Conservation (phyloP, 2,113 vertebrate species). For the Megaceryle torquata region DNA sequence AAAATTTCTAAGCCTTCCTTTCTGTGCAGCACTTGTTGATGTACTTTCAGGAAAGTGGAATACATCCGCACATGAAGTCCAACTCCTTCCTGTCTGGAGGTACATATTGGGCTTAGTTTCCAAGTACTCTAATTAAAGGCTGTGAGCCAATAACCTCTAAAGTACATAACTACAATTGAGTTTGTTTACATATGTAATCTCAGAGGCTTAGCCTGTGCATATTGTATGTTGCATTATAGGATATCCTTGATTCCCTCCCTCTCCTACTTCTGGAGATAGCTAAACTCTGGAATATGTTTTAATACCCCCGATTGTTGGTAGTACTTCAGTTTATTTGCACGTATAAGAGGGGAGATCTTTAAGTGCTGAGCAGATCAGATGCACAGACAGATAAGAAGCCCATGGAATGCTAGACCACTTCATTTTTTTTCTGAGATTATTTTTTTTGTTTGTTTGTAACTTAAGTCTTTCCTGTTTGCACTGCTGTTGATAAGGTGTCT, state of each 20-base stretch:
- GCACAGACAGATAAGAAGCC: background rate
- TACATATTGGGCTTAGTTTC: conserved; percentile 11
- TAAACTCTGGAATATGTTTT: background rate
- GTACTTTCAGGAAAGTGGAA: conserved; percentile 18
- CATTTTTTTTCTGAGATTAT: background rate
- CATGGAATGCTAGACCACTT: background rate
- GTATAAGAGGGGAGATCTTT: background rate
- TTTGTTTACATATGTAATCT: conserved; percentile 46
- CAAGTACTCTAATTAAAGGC: conserved; percentile 8
- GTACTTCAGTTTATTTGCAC: background rate
- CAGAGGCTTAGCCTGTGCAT: conserved; percentile 1
- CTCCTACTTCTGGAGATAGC: background rate
- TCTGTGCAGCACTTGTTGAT: conserved; percentile 11
- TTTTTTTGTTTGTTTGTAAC: background rate
- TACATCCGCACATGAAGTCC: background rate
- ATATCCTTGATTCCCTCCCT: conserved; percentile 22
- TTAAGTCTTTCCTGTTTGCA: background rate
- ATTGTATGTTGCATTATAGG: background rate
- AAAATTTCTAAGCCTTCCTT: conserved; percentile 19
- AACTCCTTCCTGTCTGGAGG: conserved; percentile 38
- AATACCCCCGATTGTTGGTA: background rate
- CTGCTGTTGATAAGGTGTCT: background rate
- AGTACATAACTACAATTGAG: conserved; percentile 14
- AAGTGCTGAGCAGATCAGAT: background rate
- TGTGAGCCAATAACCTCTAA: background rate